Evolutionary conservation across 2,797 vertebrate species (phyloP).

Genomic region (Hydrocynus forskahlii): DNA sequence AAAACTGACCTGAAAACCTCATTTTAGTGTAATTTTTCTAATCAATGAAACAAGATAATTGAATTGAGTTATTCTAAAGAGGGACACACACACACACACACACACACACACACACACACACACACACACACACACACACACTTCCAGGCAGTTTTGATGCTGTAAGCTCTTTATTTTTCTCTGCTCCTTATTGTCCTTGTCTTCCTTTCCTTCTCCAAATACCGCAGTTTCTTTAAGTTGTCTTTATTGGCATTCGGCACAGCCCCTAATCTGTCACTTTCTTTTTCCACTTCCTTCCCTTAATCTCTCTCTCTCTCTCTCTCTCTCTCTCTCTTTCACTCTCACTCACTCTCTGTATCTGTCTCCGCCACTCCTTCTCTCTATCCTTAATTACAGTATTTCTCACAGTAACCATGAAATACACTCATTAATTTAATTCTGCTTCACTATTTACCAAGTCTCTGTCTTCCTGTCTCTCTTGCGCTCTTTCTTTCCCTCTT

Average conservation of each 20-base stretch:
- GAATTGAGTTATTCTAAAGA: constrained; percentile 79
- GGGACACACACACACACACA: constrained; percentile 65
- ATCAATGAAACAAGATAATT: constrained; percentile 64
- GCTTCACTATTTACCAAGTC: not conserved
- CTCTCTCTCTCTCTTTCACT: no score
- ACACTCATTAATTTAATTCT: constrained; percentile 27
- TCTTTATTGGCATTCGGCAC: not conserved
- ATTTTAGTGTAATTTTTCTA: constrained; percentile 48
- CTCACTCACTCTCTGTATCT: no score
- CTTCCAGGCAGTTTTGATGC: not conserved
- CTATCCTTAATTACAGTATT: constrained; percentile 36
- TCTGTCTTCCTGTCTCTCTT: no score
- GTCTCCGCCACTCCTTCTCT: no score
- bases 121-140: constrained; percentile 66
- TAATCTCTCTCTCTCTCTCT: constrained; percentile 23
- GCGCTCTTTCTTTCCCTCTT: constrained; percentile 36
- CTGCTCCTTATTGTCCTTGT: not conserved
- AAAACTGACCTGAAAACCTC: constrained; percentile 73
- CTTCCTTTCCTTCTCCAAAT: not conserved
- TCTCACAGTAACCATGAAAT: constrained; percentile 27
- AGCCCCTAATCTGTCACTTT: constrained; percentile 11
- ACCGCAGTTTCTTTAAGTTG: constrained; percentile 1
- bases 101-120: constrained; percentile 69
- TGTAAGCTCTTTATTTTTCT: constrained; percentile 17
- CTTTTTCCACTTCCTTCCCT: constrained; percentile 14